Evolutionary conservation across 2,797 vertebrate species (phyloP).

Genomic region (Oreochromis mossambicus): DNA sequence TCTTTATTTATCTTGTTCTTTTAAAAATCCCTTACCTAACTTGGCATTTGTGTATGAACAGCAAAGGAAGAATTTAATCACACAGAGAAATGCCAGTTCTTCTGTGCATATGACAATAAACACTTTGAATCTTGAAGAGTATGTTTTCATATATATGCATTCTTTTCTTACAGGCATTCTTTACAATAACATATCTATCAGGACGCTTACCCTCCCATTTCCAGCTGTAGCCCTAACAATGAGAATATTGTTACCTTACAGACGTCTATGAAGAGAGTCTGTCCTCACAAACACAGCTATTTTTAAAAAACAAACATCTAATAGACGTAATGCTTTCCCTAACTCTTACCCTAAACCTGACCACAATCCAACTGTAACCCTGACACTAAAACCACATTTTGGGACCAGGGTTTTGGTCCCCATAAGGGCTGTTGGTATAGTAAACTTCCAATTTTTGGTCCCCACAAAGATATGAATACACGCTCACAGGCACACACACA

Average conservation of each 20-base stretch:
- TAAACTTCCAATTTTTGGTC: background rate
- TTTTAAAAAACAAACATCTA: background rate
- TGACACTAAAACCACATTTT: background rate
- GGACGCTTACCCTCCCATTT: accelerated
- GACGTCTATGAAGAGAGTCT: background rate
- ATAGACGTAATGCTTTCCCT: background rate
- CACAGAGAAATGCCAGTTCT: too few relatives aligned
- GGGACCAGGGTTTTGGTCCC: background rate
- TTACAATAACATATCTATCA: background rate
- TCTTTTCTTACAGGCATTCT: background rate
- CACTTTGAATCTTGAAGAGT: too few relatives aligned
- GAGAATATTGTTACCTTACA: background rate
- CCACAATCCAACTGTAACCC: background rate
- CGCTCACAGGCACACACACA: accelerated
- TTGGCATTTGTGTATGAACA: background rate
- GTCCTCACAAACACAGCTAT: constrained; percentile 22
- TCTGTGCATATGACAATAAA: too few relatives aligned
- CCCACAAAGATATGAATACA: background rate
- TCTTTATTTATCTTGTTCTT: background rate
- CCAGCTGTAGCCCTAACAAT: background rate
- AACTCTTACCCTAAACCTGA: accelerated
- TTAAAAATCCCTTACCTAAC: background rate
- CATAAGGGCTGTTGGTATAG: background rate
- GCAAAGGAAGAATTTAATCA: background rate
- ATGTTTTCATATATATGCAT: background rate